Evolutionary conservation across 1,140 invertebrate genomes (phyloP), one percentile per base, ranked within the genome.

Genomic region (Bombus breviceps): DNA sequence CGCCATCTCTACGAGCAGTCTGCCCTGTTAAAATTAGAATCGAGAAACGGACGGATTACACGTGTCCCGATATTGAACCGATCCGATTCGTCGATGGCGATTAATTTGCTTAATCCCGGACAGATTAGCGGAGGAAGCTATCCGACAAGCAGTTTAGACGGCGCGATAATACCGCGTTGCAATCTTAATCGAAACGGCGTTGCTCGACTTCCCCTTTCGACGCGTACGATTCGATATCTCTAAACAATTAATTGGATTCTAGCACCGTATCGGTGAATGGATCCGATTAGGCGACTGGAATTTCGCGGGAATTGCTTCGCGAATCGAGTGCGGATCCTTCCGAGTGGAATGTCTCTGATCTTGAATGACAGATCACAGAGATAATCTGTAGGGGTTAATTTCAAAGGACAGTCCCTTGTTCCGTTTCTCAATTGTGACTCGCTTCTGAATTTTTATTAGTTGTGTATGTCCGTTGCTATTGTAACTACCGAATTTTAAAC

Each of bases 31-130:
- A 85, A 85, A 85, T 85, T 85, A 72, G 83, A 80, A 73, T 80
- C 41, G n/a, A 47, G 66, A 34, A 62, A 2, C 25, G 43, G 22
- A 32, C 75, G 78, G 83, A 85, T 85, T 72, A 85, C 83, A 85
- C 68, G 83, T 80, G 83, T 85, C 28, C 75, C 83, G 83, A 85
- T 85, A 85, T 85, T 41, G 76, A 64, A 85, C 76, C 68, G 59
- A 73, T 64, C 2, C 64, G 64, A n/a, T 32, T 13, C 76, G 76
- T 32, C 57, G 75, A 85, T 76, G 41, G 15, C 83, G 83, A 85
- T 85, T 85, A 85, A 85, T 85, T 85, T 85, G 83, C 76, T 80
- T 85, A 80, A 85, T 85, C 76, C 83, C n/a, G 34, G 18, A 32
- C 57, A 80, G 83, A 85, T 85, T 85, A 80, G 76, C 34, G 57